Percentiles rank a stretch among this genome's conserved stretches.
Conservation (phyloP, 2,113 vertebrate genomes). For the Scomber scombrus region DNA sequence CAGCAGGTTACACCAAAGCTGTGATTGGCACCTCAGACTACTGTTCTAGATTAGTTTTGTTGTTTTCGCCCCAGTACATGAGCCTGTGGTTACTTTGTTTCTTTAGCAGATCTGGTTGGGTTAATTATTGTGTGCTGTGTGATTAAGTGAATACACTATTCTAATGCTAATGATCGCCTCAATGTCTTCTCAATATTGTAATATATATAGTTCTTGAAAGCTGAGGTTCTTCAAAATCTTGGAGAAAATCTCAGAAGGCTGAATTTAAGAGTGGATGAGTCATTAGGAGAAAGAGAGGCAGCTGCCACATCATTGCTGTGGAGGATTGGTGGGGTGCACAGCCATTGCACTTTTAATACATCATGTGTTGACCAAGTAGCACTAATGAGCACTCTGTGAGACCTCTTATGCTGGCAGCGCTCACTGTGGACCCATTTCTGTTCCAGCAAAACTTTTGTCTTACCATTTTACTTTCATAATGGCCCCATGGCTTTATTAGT, state of each 20-base stretch:
- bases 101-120: background rate
- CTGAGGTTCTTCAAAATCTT: slow-evolving; percentile 31
- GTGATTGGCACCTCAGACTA: background rate
- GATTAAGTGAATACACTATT: background rate
- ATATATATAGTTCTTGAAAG: slow-evolving; percentile 26
- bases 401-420: slow-evolving; percentile 46
- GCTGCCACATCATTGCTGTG: slow-evolving; percentile 58
- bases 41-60: slow-evolving; percentile 21
- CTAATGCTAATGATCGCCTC: slow-evolving; percentile 13
- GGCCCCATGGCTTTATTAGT: slow-evolving; percentile 47
- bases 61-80: background rate
- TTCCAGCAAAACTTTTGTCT: slow-evolving; percentile 58
- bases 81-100: background rate
- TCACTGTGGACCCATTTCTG: slow-evolving; percentile 59
- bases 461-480: slow-evolving; percentile 48
- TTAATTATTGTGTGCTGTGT: background rate
- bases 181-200: slow-evolving; percentile 5
- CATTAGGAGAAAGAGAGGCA: slow-evolving; percentile 62
- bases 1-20: slow-evolving; percentile 22
- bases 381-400: slow-evolving; percentile 72
- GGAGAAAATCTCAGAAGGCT: slow-evolving; percentile 19
- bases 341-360: slow-evolving; percentile 64
- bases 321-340: slow-evolving; percentile 48
- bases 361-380: slow-evolving; percentile 71
- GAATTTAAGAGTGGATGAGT: slow-evolving; percentile 58